Evolutionary conservation across 2,113 vertebrate species (phyloP), one percentile per base, ranked within the genome.

Genomic region (Laticauda colubrina): DNA sequence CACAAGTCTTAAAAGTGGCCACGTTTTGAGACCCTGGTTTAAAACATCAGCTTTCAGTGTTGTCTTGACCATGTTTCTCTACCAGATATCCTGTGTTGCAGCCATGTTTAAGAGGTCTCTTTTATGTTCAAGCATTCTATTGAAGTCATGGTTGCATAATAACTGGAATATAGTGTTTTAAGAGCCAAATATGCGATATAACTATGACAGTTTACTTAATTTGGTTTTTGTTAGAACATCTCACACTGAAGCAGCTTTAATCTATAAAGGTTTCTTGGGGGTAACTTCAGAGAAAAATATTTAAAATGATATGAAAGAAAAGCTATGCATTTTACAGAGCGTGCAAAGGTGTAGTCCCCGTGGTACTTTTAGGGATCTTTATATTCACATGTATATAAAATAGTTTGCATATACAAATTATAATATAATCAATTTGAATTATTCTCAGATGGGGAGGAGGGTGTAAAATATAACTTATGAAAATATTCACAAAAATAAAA

Each of bases 301-400:
- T 96, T 45, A 93, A 59, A 85, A 85, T 69, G 87, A 39, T 64
- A 43, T 39, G 55, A 64, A 91, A 87, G 94, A 95, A 95, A 51
- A 97, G 94, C 95, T 97, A 96, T 94, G 94, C 93, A 95, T 93
- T 96, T 97, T 96, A 94, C 88, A 95, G 94, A 95, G 94, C 95
- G 94, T 90, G 56, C 91, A 95, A 96, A 96, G 96, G 93, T 64
- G 81, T 94, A 94, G 94, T 95, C 94, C 95, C 96, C 95, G 93
- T 95, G 95, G 95, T 96, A 94, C 95, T 96, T 94, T 93, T 97
- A 94, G 95, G 91, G 94, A 95, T 95, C 95, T 96, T 96, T 96
- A 96, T 96, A 97, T 97, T 97, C 95, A 86, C 89, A 94, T 96
- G 92, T 97, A 94, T 95, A 94, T 96, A 96, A 97, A 96, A 96